Conservation (phyloP, 2,888 invertebrate genomes). For the Mythimna pallens region DNA sequence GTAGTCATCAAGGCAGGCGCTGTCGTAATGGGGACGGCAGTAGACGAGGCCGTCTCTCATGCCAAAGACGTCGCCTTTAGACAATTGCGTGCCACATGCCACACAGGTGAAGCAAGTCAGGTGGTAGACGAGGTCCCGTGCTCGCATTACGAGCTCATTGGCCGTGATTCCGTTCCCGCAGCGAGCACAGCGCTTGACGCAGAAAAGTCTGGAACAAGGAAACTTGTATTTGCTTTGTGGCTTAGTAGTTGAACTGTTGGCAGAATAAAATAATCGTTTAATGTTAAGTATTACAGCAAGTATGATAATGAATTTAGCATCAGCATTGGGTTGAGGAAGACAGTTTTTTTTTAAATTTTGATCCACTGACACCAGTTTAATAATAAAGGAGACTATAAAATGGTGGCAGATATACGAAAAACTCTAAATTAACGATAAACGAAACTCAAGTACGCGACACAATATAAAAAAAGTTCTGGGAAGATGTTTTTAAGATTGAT, state of each 20-base stretch:
- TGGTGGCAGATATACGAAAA: not conserved
- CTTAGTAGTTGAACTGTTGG: not conserved
- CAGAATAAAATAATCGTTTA: not conserved
- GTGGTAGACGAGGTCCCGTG: constrained; percentile 96
- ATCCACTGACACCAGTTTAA: not conserved
- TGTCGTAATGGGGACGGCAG: constrained; percentile 91
- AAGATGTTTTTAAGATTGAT: not conserved
- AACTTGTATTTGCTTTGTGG: constrained; percentile 41
- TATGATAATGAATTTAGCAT: no score
- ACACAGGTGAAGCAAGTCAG: constrained; percentile 97
- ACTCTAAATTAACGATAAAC: not conserved
- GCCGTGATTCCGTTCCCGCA: constrained; percentile 96
- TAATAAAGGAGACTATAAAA: not conserved
- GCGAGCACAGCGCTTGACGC: constrained; percentile 95
- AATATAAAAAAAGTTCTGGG: not conserved
- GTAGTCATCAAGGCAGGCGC: constrained; percentile 91
- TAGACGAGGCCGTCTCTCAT: constrained; percentile 95
- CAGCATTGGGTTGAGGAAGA: not conserved
- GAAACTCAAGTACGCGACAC: not conserved
- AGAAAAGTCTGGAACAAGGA: constrained; percentile 94
- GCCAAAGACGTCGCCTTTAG: constrained; percentile 97
- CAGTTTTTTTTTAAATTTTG: not conserved
- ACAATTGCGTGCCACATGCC: constrained; percentile 95
- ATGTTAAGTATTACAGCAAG: not conserved
- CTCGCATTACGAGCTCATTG: constrained; percentile 97